Percentiles rank a stretch among this genome's conserved stretches.
Evolutionary conservation across 1,140 invertebrate species (phyloP).

Genomic region (Leptinotarsa undecemlineata): DNA sequence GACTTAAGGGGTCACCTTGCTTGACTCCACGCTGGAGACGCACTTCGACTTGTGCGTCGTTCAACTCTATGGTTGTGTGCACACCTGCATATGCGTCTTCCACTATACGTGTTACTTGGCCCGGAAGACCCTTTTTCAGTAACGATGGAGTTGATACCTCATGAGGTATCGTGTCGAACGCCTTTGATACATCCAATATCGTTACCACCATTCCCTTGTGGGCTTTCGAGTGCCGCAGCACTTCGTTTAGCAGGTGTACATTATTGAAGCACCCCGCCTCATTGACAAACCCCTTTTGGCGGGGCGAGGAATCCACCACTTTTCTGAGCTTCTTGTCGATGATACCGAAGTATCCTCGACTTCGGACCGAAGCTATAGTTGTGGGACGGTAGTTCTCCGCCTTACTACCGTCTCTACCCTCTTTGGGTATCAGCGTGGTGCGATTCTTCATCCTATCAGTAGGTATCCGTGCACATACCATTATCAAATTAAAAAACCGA

Average conservation of each 20-base stretch:
- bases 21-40: too few relatives aligned
- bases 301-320: not conserved
- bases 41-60: too few relatives aligned
- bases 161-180: too few relatives aligned
- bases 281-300: constrained; percentile 37
- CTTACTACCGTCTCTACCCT: constrained; percentile 24
- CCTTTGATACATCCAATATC: constrained; percentile 42
- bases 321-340: not conserved
- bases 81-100: too few relatives aligned
- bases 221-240: constrained; percentile 30
- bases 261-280: constrained; percentile 33
- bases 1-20: too few relatives aligned
- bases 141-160: constrained; percentile 24
- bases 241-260: not conserved
- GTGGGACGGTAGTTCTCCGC: constrained; percentile 37
- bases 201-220: constrained; percentile 27
- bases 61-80: too few relatives aligned
- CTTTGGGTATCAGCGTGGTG: constrained; percentile 36
- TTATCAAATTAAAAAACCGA: constrained; percentile 23
- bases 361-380: constrained; percentile 33
- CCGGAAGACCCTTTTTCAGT: not conserved
- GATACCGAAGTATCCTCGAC: constrained; percentile 27
- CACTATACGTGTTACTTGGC: too few relatives aligned
- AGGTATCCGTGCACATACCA: constrained; percentile 29
- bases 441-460: constrained; percentile 39